These are phyloP conservation scores for Leucophenga varia DNA, from an alignment of 1,140 invertebrate species.

Conservation along the genomic window DNA sequence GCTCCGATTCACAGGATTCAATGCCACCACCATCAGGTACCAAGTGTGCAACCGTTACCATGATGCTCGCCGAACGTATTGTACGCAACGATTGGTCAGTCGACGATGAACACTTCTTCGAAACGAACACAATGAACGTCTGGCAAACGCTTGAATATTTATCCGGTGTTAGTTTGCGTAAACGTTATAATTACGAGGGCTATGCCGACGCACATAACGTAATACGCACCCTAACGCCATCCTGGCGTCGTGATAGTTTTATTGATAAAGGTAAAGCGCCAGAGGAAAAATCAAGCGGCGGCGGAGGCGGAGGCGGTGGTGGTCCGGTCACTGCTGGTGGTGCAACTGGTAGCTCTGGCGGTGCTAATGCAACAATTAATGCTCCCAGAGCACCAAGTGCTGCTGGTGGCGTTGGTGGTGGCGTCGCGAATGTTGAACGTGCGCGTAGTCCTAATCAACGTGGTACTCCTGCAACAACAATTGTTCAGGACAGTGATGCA, in stretches of 20 bases:
- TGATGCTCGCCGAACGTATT: constrained; percentile 50
- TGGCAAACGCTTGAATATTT: constrained; percentile 52
- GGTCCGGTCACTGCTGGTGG: not conserved
- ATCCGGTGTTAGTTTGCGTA: constrained; percentile 40
- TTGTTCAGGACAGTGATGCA: no score
- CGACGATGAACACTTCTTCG: constrained; percentile 45
- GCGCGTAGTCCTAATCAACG: constrained; percentile 6
- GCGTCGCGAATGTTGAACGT: constrained; percentile 16
- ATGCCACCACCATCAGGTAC: constrained; percentile 20
- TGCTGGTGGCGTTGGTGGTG: not conserved
- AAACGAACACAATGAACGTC: constrained; percentile 53
- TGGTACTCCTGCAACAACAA: constrained; percentile 14
- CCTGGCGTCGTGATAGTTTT: constrained; percentile 46
- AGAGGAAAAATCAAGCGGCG: no score
- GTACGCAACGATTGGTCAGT: constrained; percentile 53
- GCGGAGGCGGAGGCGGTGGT: constrained; percentile 4
- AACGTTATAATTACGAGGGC: constrained; percentile 50
- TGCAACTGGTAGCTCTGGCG: no score
- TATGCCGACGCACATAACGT: constrained; percentile 44
- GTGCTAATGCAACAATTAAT: no score
- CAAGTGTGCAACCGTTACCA: constrained; percentile 45
- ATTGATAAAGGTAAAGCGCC: constrained; percentile 32
- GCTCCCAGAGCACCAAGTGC: no score
- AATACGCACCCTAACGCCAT: constrained; percentile 42
- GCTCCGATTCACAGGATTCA: constrained; percentile 34